Percentiles rank a stretch among this genome's conserved stretches.
phyloP scores from a whole-genome alignment of 2,888 invertebrate species.

The Ischnus inquisitorius region DNA sequence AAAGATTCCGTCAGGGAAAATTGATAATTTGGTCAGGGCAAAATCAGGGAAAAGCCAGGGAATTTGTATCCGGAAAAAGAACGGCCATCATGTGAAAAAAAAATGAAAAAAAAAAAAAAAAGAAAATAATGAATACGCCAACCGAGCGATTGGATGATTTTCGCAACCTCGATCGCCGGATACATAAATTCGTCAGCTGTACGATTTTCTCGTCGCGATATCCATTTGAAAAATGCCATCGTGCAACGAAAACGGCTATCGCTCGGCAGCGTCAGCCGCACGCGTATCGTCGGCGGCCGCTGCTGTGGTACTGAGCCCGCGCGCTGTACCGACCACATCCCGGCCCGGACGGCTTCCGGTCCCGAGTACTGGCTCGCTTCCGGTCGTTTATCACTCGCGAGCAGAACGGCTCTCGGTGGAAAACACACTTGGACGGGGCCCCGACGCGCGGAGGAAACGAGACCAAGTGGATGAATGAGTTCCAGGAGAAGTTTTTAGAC shows the following conservation, averaged over 20 bases:
- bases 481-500: constrained; percentile 64
- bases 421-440: constrained; percentile 64
- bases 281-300: constrained; percentile 37
- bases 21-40: too few species aligned
- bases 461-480: constrained; percentile 69
- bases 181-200: background rate
- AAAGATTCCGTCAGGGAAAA: too few species aligned
- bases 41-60: too few species aligned
- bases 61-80: too few species aligned
- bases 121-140: background rate
- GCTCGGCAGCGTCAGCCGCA: constrained; percentile 30
- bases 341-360: constrained; percentile 76
- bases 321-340: constrained; percentile 76
- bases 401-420: constrained; percentile 67
- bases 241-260: constrained; percentile 42
- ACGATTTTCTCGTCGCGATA: background rate
- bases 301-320: constrained; percentile 55
- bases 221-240: background rate
- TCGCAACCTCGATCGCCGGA: background rate
- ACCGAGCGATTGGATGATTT: background rate
- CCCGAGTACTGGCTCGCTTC: constrained; percentile 79
- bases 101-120: background rate
- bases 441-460: constrained; percentile 64
- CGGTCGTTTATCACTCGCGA: constrained; percentile 81
- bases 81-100: too few species aligned